Evolutionary conservation across 2,113 vertebrate species (phyloP).

Genomic region (Boulengeromyrus knoepffleri): DNA sequence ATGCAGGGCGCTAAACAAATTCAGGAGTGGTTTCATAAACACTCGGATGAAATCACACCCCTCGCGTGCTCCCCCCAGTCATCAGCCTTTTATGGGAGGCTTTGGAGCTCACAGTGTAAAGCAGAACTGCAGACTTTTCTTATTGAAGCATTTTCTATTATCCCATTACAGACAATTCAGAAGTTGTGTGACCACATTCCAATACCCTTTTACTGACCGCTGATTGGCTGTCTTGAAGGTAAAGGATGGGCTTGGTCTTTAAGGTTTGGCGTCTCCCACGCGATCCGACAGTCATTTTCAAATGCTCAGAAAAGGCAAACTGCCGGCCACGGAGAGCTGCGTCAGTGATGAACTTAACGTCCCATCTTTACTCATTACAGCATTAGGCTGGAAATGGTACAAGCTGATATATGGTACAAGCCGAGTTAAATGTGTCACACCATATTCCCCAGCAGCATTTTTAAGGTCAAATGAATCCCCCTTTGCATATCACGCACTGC

Average conservation of each 20-base stretch:
- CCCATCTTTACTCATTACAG: not conserved
- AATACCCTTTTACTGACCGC: not conserved
- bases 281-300: not conserved
- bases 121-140: not conserved
- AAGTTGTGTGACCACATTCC: not conserved
- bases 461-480: not conserved
- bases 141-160: not conserved
- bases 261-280: not conserved
- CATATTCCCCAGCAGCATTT: not conserved
- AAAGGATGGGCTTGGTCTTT: not conserved
- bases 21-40: not conserved
- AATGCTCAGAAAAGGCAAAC: not conserved
- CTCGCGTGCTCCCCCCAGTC: not conserved
- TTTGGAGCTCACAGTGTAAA: not conserved
- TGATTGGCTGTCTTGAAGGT: not conserved
- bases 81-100: not conserved
- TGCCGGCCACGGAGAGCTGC: not conserved
- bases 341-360: not conserved
- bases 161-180: not conserved
- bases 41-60: not conserved
- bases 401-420: not conserved
- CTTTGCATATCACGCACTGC: not conserved
- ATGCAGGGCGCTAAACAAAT: not conserved
- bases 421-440: not conserved
- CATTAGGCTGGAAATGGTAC: not conserved